Evolutionary conservation across 2,888 invertebrate species (phyloP), one percentile per base, ranked within the genome.

Genomic region (Pyrochroa serraticornis): DNA sequence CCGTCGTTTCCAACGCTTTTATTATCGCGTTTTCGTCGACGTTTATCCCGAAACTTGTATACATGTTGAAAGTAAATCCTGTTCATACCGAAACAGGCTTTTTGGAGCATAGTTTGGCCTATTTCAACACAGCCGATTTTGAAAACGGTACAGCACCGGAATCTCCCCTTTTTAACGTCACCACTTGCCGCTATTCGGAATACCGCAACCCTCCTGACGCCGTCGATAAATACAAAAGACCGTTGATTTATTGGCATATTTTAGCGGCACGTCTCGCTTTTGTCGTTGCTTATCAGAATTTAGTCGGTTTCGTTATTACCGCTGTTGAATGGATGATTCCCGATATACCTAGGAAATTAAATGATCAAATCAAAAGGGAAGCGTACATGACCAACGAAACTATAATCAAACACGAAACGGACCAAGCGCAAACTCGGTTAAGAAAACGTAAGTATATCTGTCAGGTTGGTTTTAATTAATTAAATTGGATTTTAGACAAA

Each of bases 21-120:
- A 76, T 73, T 14, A 91, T 94, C 71, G 92, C 93, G 35, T 90
- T 93, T 79, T 92, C 93, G 7, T 91, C 92, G 0, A 90, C 91
- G 77, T 88, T 92, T 72, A 90, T 93, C 71, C 92, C 92, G 10
- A 86, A 88, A 69, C 72, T 92, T 59, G 87, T 92, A 14, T 93
- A 92, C 75, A 78, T 78, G 63, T 70, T 82, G 49, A 79, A 80
- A 33, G 82, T 83, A 36, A 85, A 83, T 69, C 62, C 67, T 3
- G 76, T 81, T 43, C 77, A 80, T 9, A 81, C 83, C 0, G 81
- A 88, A 14, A 62, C 66, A 8, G 88, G 89, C 6, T 93, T 87
- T 77, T 77, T 91, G n/a, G 82, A 92, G 56, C 85, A 85, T 70
- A 87, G 86, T 43, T 77, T 91, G 44, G 85, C 90, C 0, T 81